These are phyloP conservation scores for Alloscopus bannaensis DNA, from an alignment of 2,888 invertebrate genomes.

Conservation along the genomic window DNA sequence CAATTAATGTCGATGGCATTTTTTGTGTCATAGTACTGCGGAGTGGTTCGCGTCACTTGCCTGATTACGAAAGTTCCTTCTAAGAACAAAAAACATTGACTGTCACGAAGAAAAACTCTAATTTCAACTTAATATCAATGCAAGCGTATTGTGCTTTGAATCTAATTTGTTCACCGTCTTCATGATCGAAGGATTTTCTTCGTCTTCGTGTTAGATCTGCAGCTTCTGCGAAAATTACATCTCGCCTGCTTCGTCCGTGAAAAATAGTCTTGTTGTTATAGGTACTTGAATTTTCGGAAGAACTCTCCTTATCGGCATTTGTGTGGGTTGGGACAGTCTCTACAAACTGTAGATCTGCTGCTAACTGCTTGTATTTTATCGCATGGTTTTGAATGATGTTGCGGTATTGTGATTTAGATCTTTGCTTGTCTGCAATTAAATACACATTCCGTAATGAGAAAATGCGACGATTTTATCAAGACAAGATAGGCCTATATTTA, in stretches of 20 bases:
- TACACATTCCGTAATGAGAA: constrained; percentile 2
- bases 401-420: too few species aligned
- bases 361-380: constrained; percentile 16
- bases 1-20: constrained; percentile 46
- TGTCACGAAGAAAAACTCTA: background rate
- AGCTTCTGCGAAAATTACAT: constrained; percentile 19
- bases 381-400: background rate
- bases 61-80: constrained; percentile 50
- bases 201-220: constrained; percentile 15
- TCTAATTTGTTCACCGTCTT: constrained; percentile 8
- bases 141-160: too few species aligned
- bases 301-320: background rate
- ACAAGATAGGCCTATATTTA: too few species aligned
- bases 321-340: background rate
- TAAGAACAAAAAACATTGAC: background rate
- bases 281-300: background rate
- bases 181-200: constrained; percentile 39
- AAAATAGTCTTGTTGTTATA: background rate
- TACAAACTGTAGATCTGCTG: background rate
- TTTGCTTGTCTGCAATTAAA: too few species aligned
- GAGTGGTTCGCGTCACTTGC: constrained; percentile 18
- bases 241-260: constrained; percentile 13
- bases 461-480: too few species aligned
- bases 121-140: background rate
- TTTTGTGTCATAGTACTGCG: constrained; percentile 46